A percentile compares a stretch with the other conserved stretches of the same genome.
Evolutionary conservation across 2,113 vertebrate species (phyloP).

Genomic region (Sterrhoptilus dennistouni): DNA sequence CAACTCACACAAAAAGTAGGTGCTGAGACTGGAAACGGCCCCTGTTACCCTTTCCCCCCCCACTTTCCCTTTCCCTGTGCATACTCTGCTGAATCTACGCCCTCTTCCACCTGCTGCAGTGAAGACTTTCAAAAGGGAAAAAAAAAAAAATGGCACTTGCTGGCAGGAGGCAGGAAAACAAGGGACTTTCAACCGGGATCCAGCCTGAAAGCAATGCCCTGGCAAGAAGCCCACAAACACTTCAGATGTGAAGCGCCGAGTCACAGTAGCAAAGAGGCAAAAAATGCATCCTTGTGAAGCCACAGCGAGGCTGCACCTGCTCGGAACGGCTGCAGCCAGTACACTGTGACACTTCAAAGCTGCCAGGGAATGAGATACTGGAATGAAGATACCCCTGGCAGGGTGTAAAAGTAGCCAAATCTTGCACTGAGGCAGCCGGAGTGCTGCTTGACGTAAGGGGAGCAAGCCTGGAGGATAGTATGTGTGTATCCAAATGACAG

Average conservation of each 20-base stretch:
- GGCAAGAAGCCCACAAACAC: background rate
- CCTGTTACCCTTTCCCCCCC: fast-evolving
- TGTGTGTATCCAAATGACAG: background rate
- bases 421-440: background rate
- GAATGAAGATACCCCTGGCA: background rate
- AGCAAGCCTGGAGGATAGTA: background rate
- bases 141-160: background rate
- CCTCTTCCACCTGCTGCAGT: background rate
- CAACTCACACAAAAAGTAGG: background rate
- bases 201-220: background rate
- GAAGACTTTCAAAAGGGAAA: background rate
- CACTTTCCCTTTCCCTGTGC: background rate
- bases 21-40: background rate
- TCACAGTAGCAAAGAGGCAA: background rate
- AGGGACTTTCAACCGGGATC: background rate
- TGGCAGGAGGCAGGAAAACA: slow-evolving; percentile 20
- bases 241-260: slow-evolving; percentile 6
- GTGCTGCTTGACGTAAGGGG: background rate
- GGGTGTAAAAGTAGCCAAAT: background rate
- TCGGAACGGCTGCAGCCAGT: background rate
- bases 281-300: slow-evolving; percentile 16
- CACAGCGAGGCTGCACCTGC: background rate
- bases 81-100: background rate
- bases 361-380: background rate
- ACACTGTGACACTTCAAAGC: background rate